Conservation (phyloP, 37 sponge, comb jelly and placozoan genomes). For the Hexactinellida sp. region DNA sequence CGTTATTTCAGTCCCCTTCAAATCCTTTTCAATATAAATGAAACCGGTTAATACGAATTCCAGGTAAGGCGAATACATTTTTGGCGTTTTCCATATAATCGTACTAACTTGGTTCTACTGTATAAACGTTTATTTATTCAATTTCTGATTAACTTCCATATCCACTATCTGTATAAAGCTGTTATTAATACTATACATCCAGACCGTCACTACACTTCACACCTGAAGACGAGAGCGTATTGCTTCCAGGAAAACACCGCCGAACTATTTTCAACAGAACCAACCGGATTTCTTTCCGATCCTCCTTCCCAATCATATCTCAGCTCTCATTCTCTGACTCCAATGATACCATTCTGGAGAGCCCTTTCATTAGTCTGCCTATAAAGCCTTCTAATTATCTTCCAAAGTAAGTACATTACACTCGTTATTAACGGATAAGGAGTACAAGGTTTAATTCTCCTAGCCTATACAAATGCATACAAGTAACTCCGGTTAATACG, state of each 20-base stretch:
- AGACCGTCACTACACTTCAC: not conserved
- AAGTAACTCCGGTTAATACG: too few species aligned
- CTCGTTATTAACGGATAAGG: too few species aligned
- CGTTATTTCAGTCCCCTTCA: too few species aligned
- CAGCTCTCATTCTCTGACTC: not conserved
- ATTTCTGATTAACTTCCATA: too few species aligned
- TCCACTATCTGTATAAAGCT: not conserved
- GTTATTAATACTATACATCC: not conserved
- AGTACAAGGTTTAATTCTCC: too few species aligned
- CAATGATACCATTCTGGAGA: not conserved
- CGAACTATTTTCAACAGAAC: not conserved
- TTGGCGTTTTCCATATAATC: not conserved
- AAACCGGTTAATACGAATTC: too few species aligned
- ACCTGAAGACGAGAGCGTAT: constrained; percentile 9
- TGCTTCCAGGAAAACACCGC: not conserved
- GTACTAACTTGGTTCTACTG: not conserved
- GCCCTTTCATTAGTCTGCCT: not conserved
- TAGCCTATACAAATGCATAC: too few species aligned
- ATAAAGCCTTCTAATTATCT: not conserved
- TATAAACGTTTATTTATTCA: too few species aligned
- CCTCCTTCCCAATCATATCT: not conserved
- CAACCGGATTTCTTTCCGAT: not conserved
- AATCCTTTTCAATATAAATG: too few species aligned
- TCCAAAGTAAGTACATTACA: too few species aligned
- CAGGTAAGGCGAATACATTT: too few species aligned